Conservation (phyloP, 2,113 vertebrate species). For the Aegotheles bennettii region DNA sequence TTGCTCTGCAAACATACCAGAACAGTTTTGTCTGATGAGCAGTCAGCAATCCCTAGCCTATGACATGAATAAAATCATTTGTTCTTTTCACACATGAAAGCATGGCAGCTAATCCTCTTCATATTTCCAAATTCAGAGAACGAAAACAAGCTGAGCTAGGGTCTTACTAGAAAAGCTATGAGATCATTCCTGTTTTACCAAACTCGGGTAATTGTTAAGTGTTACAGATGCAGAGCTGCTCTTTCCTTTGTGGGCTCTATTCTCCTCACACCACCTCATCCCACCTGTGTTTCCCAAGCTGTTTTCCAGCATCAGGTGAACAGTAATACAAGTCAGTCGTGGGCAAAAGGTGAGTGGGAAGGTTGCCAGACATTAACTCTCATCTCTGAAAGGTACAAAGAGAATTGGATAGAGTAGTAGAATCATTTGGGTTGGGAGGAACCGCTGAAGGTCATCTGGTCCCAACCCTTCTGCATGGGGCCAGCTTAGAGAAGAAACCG, state of each 20-base stretch:
- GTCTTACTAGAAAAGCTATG: neutral
- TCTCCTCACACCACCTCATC: neutral
- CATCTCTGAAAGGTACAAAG: neutral
- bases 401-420: neutral
- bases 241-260: neutral
- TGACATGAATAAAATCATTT: slow-evolving; percentile 39
- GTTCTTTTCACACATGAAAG: slow-evolving; percentile 51
- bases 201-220: neutral
- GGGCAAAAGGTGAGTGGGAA: neutral
- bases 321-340: neutral
- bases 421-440: neutral
- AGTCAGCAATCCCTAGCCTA: slow-evolving; percentile 34
- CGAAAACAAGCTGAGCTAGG: neutral
- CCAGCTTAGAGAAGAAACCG: neutral
- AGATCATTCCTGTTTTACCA: slow-evolving; percentile 1
- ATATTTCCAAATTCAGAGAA: slow-evolving; percentile 29
- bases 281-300: neutral
- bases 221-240: neutral
- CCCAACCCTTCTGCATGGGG: neutral
- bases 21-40: slow-evolving; percentile 38
- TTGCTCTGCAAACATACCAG: slow-evolving; percentile 28
- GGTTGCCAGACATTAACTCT: neutral
- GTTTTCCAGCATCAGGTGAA: neutral
- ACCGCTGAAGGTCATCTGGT: neutral
- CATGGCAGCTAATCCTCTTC: slow-evolving; percentile 30